Conservation (phyloP, 2,888 invertebrate species). For the Coenonympha glycerion region DNA sequence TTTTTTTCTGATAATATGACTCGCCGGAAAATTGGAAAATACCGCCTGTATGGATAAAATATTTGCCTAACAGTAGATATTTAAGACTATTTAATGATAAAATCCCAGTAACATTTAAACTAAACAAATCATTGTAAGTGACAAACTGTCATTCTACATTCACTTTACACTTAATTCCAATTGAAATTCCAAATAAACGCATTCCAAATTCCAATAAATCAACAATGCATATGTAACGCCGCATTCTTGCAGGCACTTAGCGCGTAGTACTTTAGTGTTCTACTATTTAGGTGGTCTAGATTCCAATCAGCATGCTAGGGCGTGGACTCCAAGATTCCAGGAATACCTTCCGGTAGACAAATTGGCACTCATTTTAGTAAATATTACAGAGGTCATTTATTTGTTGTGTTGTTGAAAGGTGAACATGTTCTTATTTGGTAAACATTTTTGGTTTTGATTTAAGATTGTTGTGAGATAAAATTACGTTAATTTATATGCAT, state of each 20-base stretch:
- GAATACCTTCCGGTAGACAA: slow-evolving; percentile 3
- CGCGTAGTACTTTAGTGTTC: background rate
- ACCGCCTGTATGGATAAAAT: too few relatives aligned
- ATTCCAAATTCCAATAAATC: slow-evolving; percentile 5
- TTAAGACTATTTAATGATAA: too few relatives aligned
- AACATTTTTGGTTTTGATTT: background rate
- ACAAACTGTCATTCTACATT: background rate
- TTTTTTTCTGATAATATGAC: too few relatives aligned
- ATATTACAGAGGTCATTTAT: background rate
- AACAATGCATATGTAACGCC: slow-evolving; percentile 9
- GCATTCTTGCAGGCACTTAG: slow-evolving; percentile 5
- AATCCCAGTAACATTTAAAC: too few relatives aligned
- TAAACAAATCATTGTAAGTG: background rate
- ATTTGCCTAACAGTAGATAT: too few relatives aligned
- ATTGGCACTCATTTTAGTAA: background rate
- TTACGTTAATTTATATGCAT: slow-evolving; percentile 1
- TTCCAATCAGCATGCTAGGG: background rate
- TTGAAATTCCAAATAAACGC: slow-evolving; percentile 1
- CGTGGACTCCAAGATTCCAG: background rate
- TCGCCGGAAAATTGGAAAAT: too few relatives aligned
- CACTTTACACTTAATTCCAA: slow-evolving; percentile 4
- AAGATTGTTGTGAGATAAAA: slow-evolving; percentile 1
- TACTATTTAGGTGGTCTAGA: background rate
- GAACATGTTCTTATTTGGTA: background rate
- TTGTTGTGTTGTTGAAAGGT: background rate